These are phyloP conservation scores for Chaenodraco wilsoni DNA, from an alignment of 2,797 vertebrate species.

Conservation along the genomic window DNA sequence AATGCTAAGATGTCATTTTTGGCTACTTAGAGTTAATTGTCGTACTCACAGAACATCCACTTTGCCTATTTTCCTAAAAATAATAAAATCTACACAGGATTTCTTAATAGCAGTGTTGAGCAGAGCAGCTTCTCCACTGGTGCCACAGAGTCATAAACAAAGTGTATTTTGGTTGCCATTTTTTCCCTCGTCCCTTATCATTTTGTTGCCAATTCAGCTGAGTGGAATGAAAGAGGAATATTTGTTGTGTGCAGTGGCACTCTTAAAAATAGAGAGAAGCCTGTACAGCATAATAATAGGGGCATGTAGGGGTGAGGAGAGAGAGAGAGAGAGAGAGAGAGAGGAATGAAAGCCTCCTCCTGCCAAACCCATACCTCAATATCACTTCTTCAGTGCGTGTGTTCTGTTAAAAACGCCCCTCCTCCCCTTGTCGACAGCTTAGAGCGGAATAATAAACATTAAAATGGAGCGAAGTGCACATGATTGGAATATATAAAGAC, in stretches of 20 bases:
- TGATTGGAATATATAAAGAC: constrained; percentile 43
- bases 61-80: not conserved
- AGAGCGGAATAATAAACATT: constrained; percentile 52
- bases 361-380: constrained; percentile 59
- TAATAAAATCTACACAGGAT: not conserved
- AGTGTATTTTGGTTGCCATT: constrained; percentile 21
- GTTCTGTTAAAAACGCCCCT: constrained; percentile 39
- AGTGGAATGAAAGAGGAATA: constrained; percentile 43
- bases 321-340: constrained; percentile 6
- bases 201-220: constrained; percentile 62
- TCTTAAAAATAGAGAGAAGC: constrained; percentile 41
- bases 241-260: constrained; percentile 35
- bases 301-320: constrained; percentile 12
- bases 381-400: constrained; percentile 55
- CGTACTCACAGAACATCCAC: not conserved
- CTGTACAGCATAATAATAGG: constrained; percentile 61
- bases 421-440: constrained; percentile 48
- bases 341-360: constrained; percentile 25
- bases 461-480: constrained; percentile 42
- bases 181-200: constrained; percentile 17
- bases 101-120: constrained; percentile 1
- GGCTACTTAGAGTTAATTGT: not conserved
- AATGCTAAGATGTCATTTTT: not conserved
- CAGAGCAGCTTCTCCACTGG: constrained; percentile 1
- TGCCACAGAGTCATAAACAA: constrained; percentile 19